A percentile compares a stretch with the other conserved stretches of the same genome.
phyloP scores from a whole-genome alignment of 2,888 invertebrate genomes.

The Hypomecis punctinalis region DNA sequence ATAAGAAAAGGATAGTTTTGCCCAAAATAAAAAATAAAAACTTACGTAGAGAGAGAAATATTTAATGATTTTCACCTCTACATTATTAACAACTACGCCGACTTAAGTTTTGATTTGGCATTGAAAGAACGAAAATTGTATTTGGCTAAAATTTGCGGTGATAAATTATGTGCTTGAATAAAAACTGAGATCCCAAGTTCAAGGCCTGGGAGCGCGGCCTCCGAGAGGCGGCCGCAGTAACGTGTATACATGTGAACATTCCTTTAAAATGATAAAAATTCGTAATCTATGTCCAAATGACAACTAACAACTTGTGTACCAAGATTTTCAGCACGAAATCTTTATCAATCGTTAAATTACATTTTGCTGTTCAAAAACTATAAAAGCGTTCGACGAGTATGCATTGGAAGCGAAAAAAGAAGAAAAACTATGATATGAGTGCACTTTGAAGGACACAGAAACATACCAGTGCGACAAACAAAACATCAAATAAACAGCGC shows the following conservation, averaged over 20 bases:
- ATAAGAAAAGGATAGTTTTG: too few relatives aligned
- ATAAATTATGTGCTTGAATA: background rate
- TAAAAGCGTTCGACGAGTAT: slow-evolving; percentile 64
- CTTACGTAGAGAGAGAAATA: too few relatives aligned
- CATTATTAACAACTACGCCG: too few relatives aligned
- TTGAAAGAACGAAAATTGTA: slow-evolving; percentile 6
- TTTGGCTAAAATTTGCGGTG: background rate
- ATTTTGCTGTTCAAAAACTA: slow-evolving; percentile 69
- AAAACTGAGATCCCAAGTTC: slow-evolving; percentile 47
- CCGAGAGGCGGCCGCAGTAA: slow-evolving; percentile 55
- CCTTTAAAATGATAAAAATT: slow-evolving; percentile 70
- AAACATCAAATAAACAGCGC: slow-evolving; percentile 43
- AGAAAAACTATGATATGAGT: slow-evolving; percentile 77
- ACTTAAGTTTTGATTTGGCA: background rate
- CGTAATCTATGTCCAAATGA: slow-evolving; percentile 58
- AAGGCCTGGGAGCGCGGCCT: slow-evolving; percentile 52
- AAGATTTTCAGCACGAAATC: slow-evolving; percentile 63
- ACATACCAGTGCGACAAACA: slow-evolving; percentile 65
- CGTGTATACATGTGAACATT: slow-evolving; percentile 77
- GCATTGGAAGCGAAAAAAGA: slow-evolving; percentile 68
- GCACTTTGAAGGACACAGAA: slow-evolving; percentile 78
- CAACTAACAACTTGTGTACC: slow-evolving; percentile 61
- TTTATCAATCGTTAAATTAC: slow-evolving; percentile 44
- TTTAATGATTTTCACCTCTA: too few relatives aligned
- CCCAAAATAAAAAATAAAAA: too few relatives aligned